A percentile compares a stretch with the other conserved stretches of the same genome.
Conservation (phyloP, 2,888 invertebrate genomes). For the Caenorhabditis angaria region DNA sequence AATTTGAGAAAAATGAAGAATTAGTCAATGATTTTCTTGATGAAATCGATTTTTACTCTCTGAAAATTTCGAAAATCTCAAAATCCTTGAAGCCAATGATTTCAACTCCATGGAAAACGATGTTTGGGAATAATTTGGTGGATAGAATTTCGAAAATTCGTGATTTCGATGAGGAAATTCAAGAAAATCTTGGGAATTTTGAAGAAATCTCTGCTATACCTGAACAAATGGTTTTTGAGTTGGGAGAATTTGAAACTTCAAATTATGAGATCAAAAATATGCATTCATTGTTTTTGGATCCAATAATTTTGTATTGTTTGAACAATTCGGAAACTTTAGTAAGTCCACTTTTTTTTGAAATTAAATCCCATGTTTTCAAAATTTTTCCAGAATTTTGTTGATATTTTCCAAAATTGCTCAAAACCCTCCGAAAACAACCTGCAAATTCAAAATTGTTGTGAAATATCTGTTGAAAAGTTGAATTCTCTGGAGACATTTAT, state of each 20-base stretch:
- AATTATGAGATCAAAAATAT: neutral
- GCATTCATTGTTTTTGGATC: slow-evolving; percentile 13
- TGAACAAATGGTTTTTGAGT: no score
- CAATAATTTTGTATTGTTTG: neutral
- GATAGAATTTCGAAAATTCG: slow-evolving; percentile 5
- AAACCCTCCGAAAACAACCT: neutral
- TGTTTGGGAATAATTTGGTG: slow-evolving; percentile 8
- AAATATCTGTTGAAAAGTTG: slow-evolving; percentile 1
- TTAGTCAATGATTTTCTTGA: neutral
- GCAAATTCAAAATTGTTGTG: neutral
- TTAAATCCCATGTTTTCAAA: neutral
- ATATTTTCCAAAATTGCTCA: slow-evolving; percentile 11
- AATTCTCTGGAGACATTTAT: neutral
- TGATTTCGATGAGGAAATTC: neutral
- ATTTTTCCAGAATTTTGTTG: neutral
- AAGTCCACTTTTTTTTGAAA: neutral
- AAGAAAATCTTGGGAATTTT: neutral
- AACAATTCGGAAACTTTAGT: neutral
- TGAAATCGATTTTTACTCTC: neutral
- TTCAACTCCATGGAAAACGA: slow-evolving; percentile 3
- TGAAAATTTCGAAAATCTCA: slow-evolving; percentile 1
- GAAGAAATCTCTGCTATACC: no score
- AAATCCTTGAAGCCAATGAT: neutral
- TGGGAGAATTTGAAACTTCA: no score
- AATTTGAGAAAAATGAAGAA: neutral